These are phyloP conservation scores for Watersipora subatra DNA, from an alignment of 1,140 invertebrate genomes.

Conservation along the genomic window DNA sequence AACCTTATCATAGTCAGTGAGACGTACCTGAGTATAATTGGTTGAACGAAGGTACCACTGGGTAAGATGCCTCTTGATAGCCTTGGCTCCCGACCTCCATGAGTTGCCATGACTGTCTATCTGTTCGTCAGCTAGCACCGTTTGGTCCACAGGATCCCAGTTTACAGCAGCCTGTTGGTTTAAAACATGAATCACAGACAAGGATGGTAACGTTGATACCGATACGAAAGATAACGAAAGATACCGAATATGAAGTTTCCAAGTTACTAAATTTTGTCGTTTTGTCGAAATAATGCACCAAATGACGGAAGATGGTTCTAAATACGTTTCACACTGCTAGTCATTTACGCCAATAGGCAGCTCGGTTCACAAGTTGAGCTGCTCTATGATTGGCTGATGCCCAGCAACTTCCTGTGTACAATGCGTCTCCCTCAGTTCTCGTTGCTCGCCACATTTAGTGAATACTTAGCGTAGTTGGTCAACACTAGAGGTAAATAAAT, in stretches of 20 bases:
- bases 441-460: no score
- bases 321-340: no score
- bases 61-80: slow-evolving; percentile 71
- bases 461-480: no score
- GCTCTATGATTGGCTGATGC: no score
- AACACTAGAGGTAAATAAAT: no score
- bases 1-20: neutral
- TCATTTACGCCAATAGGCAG: no score
- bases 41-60: slow-evolving; percentile 95
- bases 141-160: slow-evolving; percentile 97
- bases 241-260: neutral
- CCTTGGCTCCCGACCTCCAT: slow-evolving; percentile 90
- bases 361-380: no score
- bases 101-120: slow-evolving; percentile 76
- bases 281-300: no score
- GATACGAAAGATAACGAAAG: neutral
- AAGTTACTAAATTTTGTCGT: neutral
- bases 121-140: slow-evolving; percentile 94
- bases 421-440: no score
- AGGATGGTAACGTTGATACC: neutral
- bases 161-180: slow-evolving; percentile 64
- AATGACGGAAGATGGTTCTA: no score
- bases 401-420: no score
- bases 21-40: slow-evolving; percentile 60
- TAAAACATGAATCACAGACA: neutral